These are phyloP conservation scores for Passer montanus DNA, from an alignment of 2,113 vertebrate species.

Conservation along the genomic window DNA sequence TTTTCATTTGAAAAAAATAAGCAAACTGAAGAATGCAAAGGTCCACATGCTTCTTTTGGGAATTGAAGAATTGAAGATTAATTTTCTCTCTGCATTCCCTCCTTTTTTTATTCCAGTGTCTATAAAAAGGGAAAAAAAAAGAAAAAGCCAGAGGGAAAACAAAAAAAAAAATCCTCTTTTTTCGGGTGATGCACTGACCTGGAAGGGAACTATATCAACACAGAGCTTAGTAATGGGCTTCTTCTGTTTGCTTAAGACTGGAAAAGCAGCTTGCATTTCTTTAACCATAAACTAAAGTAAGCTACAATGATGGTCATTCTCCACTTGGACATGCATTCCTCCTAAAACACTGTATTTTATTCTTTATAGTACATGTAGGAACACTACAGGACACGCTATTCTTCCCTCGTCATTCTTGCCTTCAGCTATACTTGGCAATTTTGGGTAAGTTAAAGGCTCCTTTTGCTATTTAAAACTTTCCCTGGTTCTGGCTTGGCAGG, in stretches of 20 bases:
- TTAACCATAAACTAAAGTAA: not conserved
- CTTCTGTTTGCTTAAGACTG: not conserved
- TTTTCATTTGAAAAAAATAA: not conserved
- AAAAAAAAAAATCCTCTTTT: not conserved
- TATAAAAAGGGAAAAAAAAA: not conserved
- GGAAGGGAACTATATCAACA: not conserved
- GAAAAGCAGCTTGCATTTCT: not conserved
- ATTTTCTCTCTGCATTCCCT: not conserved
- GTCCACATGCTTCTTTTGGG: not conserved
- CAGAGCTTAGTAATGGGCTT: not conserved
- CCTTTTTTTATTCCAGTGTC: not conserved
- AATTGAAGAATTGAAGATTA: not conserved
- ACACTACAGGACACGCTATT: not conserved
- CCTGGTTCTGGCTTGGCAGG: not conserved
- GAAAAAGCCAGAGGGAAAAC: not conserved
- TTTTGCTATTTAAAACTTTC: not conserved
- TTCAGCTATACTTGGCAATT: not conserved
- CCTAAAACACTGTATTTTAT: not conserved
- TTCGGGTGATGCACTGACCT: not conserved
- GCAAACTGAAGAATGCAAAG: not conserved
- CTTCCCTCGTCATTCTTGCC: not conserved
- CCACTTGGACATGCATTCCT: not conserved
- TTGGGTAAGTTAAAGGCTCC: not conserved
- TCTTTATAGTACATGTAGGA: not conserved
- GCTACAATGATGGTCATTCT: not conserved